Evolutionary conservation across 2,888 invertebrate species (phyloP), one percentile per base, ranked within the genome.

Genomic region (Scaptomyza reducta): DNA sequence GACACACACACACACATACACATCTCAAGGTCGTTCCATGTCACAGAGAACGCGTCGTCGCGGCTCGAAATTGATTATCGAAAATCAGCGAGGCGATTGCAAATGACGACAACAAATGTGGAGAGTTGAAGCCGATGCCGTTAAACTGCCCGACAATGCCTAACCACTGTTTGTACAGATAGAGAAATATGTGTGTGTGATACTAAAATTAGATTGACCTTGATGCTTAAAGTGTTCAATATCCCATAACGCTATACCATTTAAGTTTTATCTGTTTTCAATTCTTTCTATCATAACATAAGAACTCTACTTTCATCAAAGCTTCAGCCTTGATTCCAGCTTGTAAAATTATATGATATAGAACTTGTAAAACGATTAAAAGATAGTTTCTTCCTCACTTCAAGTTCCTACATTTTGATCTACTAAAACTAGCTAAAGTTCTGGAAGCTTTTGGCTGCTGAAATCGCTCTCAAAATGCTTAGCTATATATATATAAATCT

Each of bases 21-120:
- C 46, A 44, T 45, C 76, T 71, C 82, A 82, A 82, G 82, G 82
- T 87, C 82, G 87, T 82, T 81, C 79, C 87, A 54, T 73, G 73
- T 65, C 84, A 70, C 84, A 70, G 85, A 63, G 16, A 38, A 38
- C 38, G 38, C 38, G 14, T 14, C 22, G 22, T 14, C 44, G 57
- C 42, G 56, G 51, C 62, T 68, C 65, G 51, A 57, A 77, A 66
- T 68, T 65, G 44, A 60, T 63, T 74, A 78, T 79, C 66, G 70
- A 57, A 40, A 55, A 61, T 74, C 80, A 53, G 70, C 49, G 59
- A 41, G 46, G 18, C 49, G 35, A 35, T 22, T 4, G n/a, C 22
- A 22, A 22, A 22, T 22, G 22, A 22, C 22, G 22, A 42, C 47
- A 53, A 63, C 78, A 77, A 65, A 80, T 80, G 70, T 67, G 67